Conservation (phyloP, 92 coral and sea anemone species). For the Meandrina meandrites region DNA sequence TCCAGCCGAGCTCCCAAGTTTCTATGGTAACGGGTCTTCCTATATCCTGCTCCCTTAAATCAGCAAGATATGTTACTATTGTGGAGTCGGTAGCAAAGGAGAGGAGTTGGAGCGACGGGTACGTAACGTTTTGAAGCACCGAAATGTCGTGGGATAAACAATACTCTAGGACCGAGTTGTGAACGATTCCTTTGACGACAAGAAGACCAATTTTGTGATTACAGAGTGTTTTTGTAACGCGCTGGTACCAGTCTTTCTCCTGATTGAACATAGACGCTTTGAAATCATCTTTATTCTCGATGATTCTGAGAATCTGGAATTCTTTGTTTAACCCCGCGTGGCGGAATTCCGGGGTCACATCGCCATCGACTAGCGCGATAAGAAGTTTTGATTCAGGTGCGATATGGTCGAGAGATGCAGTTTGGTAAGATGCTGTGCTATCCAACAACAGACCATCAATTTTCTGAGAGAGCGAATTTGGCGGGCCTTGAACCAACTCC, state of each 20-base stretch:
- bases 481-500: slow-evolving; percentile 79
- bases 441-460: slow-evolving; percentile 76
- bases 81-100: slow-evolving; percentile 65
- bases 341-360: slow-evolving; percentile 71
- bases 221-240: slow-evolving; percentile 37
- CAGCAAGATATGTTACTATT: slow-evolving; percentile 65
- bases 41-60: slow-evolving; percentile 64
- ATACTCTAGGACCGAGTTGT: slow-evolving; percentile 60
- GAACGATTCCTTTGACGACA: slow-evolving; percentile 72
- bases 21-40: slow-evolving; percentile 66
- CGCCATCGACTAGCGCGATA: slow-evolving; percentile 82
- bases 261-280: slow-evolving; percentile 16
- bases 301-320: slow-evolving; percentile 45
- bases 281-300: slow-evolving; percentile 30
- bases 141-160: slow-evolving; percentile 60
- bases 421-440: slow-evolving; percentile 22
- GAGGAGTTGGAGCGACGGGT: slow-evolving; percentile 65
- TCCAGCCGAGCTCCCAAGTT: slow-evolving; percentile 24
- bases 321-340: slow-evolving; percentile 79
- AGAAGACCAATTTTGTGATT: slow-evolving; percentile 61
- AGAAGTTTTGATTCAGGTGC: slow-evolving; percentile 16
- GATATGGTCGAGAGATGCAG: not conserved
- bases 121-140: slow-evolving; percentile 59
- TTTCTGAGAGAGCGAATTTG: slow-evolving; percentile 54
- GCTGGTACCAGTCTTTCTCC: slow-evolving; percentile 63